A percentile compares a stretch with the other conserved stretches of the same genome.
Evolutionary conservation across 64 coral and sea anemone species (phyloP).

Genomic region (Montipora cactus): DNA sequence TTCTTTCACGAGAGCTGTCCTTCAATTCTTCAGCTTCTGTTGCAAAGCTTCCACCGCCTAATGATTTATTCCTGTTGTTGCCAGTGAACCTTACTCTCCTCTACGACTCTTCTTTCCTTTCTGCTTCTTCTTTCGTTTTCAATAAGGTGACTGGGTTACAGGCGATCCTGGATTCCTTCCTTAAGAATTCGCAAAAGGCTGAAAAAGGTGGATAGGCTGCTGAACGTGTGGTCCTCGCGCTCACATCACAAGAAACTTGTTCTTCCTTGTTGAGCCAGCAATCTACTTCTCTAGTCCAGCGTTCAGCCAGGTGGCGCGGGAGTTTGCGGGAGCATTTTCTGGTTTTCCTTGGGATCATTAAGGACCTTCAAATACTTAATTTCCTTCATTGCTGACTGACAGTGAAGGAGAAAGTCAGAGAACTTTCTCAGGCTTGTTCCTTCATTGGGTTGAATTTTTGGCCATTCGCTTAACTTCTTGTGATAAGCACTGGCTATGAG

Average conservation of each 20-base stretch:
- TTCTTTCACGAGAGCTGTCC: background rate
- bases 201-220: background rate
- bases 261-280: background rate
- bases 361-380: background rate
- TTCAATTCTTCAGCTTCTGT: background rate
- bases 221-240: too few relatives aligned
- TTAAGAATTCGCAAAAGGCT: background rate
- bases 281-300: conserved; percentile 16
- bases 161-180: background rate
- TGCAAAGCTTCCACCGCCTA: background rate
- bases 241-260: background rate
- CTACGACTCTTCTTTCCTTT: background rate
- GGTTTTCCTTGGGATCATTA: conserved; percentile 23
- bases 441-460: conserved; percentile 60
- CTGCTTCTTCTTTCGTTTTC: background rate
- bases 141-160: background rate
- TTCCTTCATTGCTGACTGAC: background rate
- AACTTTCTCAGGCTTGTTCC: conserved; percentile 33
- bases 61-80: background rate
- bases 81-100: background rate
- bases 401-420: conserved; percentile 64
- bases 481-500: conserved; percentile 29
- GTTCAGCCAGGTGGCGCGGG: background rate
- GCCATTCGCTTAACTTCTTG: conserved; percentile 41
- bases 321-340: conserved; percentile 21